Percentiles rank a stretch among this genome's conserved stretches.
Conservation (phyloP, 2,888 invertebrate species). For the Hecatera dysodea region DNA sequence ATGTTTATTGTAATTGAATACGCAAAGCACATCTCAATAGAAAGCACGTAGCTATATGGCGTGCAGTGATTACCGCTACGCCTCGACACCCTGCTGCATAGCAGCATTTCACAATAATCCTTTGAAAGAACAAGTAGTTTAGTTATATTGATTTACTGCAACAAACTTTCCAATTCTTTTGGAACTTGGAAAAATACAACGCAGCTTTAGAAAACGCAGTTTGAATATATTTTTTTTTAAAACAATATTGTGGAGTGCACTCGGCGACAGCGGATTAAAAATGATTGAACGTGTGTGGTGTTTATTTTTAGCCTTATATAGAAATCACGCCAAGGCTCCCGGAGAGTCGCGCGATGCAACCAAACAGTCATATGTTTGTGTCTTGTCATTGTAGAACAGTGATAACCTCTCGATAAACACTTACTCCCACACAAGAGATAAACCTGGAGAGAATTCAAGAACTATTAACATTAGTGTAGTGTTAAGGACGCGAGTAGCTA, state of each 20-base stretch:
- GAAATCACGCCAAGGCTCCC: constrained; percentile 78
- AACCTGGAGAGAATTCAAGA: constrained; percentile 63
- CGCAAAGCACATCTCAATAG: constrained; percentile 69
- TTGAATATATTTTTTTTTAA: background rate
- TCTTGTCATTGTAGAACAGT: constrained; percentile 67
- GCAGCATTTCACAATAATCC: constrained; percentile 58
- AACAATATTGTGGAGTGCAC: constrained; percentile 38
- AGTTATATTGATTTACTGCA: background rate
- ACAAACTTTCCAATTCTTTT: background rate
- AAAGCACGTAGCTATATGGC: constrained; percentile 70
- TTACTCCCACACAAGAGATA: constrained; percentile 59
- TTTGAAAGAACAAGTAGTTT: constrained; percentile 65
- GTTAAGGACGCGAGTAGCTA: constrained; percentile 56
- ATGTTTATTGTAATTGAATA: constrained; percentile 66
- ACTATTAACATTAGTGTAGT: constrained; percentile 69
- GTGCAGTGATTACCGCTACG: constrained; percentile 70
- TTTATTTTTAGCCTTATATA: constrained; percentile 77
- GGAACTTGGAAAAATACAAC: background rate
- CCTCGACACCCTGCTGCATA: constrained; percentile 53
- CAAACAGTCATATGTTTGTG: constrained; percentile 70
- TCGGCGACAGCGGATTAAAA: constrained; percentile 61
- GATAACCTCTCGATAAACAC: constrained; percentile 83
- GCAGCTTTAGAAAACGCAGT: background rate
- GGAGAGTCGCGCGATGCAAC: constrained; percentile 70
- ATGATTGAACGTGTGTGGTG: constrained; percentile 72